Percentiles rank a stretch among this genome's conserved stretches.
phyloP scores from a whole-genome alignment of 2,888 invertebrate species.

The Polydrusus cervinus region DNA sequence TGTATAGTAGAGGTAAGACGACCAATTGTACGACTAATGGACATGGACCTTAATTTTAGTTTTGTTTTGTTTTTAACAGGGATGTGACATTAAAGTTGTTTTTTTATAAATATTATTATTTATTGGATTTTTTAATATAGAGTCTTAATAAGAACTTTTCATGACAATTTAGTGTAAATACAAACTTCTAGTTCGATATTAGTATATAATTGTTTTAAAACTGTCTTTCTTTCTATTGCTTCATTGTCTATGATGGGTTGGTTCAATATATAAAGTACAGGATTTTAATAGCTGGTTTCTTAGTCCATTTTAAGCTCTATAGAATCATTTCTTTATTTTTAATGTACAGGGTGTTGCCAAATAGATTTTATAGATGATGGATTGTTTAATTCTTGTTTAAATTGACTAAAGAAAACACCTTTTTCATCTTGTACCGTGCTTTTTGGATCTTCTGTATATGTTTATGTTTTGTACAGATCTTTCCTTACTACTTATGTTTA shows the following conservation, averaged over 20 bases:
- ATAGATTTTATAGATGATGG: too few species aligned
- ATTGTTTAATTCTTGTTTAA: too few species aligned
- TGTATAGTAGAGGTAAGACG: slow-evolving; percentile 40
- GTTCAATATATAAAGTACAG: too few species aligned
- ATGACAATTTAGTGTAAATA: slow-evolving; percentile 9
- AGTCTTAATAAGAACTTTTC: slow-evolving; percentile 2
- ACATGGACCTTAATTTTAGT: background rate
- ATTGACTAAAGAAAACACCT: too few species aligned
- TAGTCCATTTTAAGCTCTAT: too few species aligned
- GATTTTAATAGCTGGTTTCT: too few species aligned
- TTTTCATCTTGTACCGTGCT: too few species aligned
- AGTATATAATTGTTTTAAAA: background rate
- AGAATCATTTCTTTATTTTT: too few species aligned
- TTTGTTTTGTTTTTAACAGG: too few species aligned
- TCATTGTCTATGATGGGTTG: too few species aligned
- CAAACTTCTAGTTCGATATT: background rate
- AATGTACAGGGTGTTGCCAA: too few species aligned
- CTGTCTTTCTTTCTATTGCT: background rate
- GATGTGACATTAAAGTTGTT: background rate
- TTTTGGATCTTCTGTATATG: too few species aligned
- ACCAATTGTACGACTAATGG: slow-evolving; percentile 9
- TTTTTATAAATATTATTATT: slow-evolving; percentile 5
- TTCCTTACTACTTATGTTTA: background rate
- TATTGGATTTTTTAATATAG: background rate
- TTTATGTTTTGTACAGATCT: background rate